A percentile compares a stretch with the other conserved stretches of the same genome.
phyloP scores from a whole-genome alignment of 2,888 invertebrate species.

The Saturnia japonica region DNA sequence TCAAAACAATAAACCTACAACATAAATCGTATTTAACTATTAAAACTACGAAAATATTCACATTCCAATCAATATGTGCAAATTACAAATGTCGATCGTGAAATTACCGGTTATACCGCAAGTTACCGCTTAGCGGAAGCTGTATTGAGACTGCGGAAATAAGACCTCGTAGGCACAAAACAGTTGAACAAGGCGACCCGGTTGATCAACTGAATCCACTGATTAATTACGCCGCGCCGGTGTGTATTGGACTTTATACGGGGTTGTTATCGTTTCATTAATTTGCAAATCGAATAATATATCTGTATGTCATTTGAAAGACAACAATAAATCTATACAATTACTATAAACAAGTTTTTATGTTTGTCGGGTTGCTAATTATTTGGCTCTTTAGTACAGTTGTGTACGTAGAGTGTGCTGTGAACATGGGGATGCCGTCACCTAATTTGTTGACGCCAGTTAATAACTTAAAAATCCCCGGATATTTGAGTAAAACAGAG shows the following conservation, averaged over 20 bases:
- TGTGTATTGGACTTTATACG: background rate
- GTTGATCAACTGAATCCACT: slow-evolving; percentile 12
- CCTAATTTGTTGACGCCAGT: too few relatives aligned
- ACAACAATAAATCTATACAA: too few relatives aligned
- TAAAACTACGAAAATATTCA: background rate
- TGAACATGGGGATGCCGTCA: too few relatives aligned
- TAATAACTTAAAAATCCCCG: too few relatives aligned
- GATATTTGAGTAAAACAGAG: too few relatives aligned
- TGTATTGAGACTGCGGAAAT: slow-evolving; percentile 28
- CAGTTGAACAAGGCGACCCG: slow-evolving; percentile 24
- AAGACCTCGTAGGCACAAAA: slow-evolving; percentile 23
- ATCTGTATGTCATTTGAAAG: background rate
- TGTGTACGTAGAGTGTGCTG: too few relatives aligned
- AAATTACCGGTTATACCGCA: slow-evolving; percentile 29
- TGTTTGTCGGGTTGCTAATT: too few relatives aligned
- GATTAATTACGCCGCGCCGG: background rate
- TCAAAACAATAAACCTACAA: background rate
- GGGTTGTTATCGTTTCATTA: background rate
- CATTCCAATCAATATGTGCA: slow-evolving; percentile 12
- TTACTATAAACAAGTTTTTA: too few relatives aligned
- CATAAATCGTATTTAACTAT: background rate
- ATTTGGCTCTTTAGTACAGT: too few relatives aligned
- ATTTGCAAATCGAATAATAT: background rate
- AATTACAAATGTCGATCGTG: slow-evolving; percentile 21
- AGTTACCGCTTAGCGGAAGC: slow-evolving; percentile 33